Evolutionary conservation across 2,888 invertebrate genomes (phyloP).

Genomic region (Portevinia maculata): DNA sequence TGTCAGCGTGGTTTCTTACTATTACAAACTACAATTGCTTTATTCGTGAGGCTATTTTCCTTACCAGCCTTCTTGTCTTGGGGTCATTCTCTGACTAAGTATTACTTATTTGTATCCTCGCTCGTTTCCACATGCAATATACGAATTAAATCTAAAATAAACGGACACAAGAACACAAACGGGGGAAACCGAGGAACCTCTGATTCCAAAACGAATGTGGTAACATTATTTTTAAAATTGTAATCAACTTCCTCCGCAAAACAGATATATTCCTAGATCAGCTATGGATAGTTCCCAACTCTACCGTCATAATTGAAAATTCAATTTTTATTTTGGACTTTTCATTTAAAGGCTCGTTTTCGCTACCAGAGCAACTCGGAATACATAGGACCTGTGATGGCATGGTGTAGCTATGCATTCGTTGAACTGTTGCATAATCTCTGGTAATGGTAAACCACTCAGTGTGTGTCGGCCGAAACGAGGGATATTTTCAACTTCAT

Average conservation of each 20-base stretch:
- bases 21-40: constrained; percentile 22
- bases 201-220: constrained; percentile 37
- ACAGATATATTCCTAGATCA: constrained; percentile 15
- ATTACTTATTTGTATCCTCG: constrained; percentile 28
- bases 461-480: constrained; percentile 22
- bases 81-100: too few relatives aligned
- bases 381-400: background rate
- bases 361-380: background rate
- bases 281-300: constrained; percentile 4
- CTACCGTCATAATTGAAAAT: constrained; percentile 24
- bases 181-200: background rate
- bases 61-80: too few relatives aligned
- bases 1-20: too few relatives aligned
- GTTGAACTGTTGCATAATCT: constrained; percentile 68
- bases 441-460: constrained; percentile 21
- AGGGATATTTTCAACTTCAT: constrained; percentile 63
- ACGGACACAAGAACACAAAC: background rate
- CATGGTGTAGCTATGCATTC: constrained; percentile 36
- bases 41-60: too few relatives aligned
- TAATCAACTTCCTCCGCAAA: constrained; percentile 32
- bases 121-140: constrained; percentile 52
- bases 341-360: constrained; percentile 1
- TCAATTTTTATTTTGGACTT: constrained; percentile 16
- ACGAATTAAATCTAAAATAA: constrained; percentile 40
- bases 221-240: constrained; percentile 49